These are phyloP conservation scores for Pollenia angustigena DNA, from an alignment of 2,888 invertebrate genomes.

Conservation along the genomic window DNA sequence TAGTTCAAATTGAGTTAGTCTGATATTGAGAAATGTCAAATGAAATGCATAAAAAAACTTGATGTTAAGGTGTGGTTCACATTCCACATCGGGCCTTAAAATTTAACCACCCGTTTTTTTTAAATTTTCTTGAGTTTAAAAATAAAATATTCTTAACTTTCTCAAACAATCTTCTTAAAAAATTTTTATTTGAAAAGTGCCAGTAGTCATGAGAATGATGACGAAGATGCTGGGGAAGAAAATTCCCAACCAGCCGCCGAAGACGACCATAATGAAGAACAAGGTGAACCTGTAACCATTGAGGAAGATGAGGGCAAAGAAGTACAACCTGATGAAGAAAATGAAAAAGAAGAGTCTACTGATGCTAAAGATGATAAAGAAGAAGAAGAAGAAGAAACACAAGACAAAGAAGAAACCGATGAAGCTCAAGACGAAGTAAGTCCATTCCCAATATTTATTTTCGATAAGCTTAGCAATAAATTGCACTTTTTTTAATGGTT, in stretches of 20 bases:
- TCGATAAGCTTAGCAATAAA: slow-evolving; percentile 10
- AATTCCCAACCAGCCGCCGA: background rate
- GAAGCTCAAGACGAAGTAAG: slow-evolving; percentile 65
- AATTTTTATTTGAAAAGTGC: background rate
- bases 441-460: background rate
- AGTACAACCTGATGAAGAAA: background rate
- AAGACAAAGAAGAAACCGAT: slow-evolving; percentile 64
- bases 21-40: too few species aligned
- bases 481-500: slow-evolving; percentile 37
- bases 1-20: too few species aligned
- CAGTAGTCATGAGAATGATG: slow-evolving; percentile 79
- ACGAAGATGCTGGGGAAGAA: slow-evolving; percentile 36
- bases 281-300: slow-evolving; percentile 72
- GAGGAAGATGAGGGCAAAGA: slow-evolving; percentile 69
- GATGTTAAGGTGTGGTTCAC: too few species aligned
- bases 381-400: slow-evolving; percentile 56
- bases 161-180: background rate
- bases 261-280: slow-evolving; percentile 18
- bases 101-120: too few species aligned
- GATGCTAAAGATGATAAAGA: slow-evolving; percentile 41
- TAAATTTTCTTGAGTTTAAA: background rate
- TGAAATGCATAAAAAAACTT: too few species aligned
- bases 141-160: background rate
- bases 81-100: too few species aligned
- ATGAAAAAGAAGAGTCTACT: slow-evolving; percentile 27